These are phyloP conservation scores for Contarinia nasturtii DNA, from an alignment of 1,140 invertebrate genomes.

Conservation along the genomic window DNA sequence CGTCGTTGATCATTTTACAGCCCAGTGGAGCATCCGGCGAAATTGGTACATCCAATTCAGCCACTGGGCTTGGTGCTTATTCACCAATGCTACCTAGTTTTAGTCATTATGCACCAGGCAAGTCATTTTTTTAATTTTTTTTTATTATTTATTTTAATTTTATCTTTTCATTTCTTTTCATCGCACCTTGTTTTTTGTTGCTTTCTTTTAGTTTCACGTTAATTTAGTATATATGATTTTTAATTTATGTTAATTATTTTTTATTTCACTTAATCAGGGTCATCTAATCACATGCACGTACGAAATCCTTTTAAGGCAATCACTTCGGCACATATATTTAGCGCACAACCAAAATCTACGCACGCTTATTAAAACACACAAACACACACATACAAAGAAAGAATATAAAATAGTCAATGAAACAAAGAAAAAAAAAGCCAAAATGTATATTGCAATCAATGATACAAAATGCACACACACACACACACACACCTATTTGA, in stretches of 20 bases:
- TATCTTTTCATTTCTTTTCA: too few relatives aligned
- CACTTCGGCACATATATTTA: background rate
- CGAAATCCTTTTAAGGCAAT: background rate
- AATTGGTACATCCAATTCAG: slow-evolving; percentile 24
- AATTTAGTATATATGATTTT: slow-evolving; percentile 1
- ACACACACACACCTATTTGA: too few relatives aligned
- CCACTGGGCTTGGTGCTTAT: slow-evolving; percentile 28
- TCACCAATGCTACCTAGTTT: slow-evolving; percentile 52
- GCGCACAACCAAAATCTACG: too few relatives aligned
- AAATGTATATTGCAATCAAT: too few relatives aligned
- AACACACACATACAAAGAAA: too few relatives aligned
- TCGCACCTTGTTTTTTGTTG: too few relatives aligned
- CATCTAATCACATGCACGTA: background rate
- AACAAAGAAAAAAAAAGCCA: too few relatives aligned
- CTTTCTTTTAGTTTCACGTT: too few relatives aligned
- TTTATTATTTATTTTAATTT: too few relatives aligned
- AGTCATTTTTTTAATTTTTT: slow-evolving; percentile 15
- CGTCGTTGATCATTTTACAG: slow-evolving; percentile 33
- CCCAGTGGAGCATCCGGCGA: slow-evolving; percentile 23
- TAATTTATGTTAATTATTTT: slow-evolving; percentile 1
- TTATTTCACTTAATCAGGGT: slow-evolving; percentile 2
- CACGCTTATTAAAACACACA: too few relatives aligned
- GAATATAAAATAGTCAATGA: too few relatives aligned
- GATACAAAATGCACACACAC: too few relatives aligned
- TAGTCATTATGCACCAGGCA: slow-evolving; percentile 49